Evolutionary conservation across 2,797 vertebrate species (phyloP).

Genomic region (Pantherophis vulpinus): DNA sequence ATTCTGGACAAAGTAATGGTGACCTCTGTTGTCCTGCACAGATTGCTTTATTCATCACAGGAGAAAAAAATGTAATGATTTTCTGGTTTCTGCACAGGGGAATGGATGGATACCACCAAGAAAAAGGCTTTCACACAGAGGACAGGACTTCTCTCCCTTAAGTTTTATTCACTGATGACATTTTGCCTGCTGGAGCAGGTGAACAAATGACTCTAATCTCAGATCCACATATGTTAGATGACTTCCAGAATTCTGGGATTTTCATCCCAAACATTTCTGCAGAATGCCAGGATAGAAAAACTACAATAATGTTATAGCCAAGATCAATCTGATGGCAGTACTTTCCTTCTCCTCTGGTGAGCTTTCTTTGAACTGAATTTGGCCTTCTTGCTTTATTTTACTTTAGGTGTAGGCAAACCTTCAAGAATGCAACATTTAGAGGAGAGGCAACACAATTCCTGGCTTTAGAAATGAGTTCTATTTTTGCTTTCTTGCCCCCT

Average conservation of each 20-base stretch:
- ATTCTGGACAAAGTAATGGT: background rate
- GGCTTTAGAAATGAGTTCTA: background rate
- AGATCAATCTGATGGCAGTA: background rate
- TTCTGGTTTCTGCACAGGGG: background rate
- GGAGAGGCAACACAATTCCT: background rate
- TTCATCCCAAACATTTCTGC: background rate
- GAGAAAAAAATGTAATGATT: background rate
- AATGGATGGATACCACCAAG: background rate
- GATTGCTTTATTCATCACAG: background rate
- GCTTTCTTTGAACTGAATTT: background rate
- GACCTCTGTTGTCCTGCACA: background rate
- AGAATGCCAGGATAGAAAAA: background rate
- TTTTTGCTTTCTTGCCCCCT: background rate
- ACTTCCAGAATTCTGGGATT: background rate
- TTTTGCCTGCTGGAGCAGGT: background rate
- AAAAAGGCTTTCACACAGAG: background rate
- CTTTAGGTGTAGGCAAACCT: background rate
- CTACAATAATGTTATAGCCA: background rate
- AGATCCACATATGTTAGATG: background rate
- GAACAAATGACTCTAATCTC: background rate
- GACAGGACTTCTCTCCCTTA: background rate
- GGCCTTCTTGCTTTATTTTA: background rate
- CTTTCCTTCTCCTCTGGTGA: background rate
- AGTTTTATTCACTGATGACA: background rate
- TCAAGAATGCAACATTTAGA: background rate